Evolutionary conservation across 2,888 invertebrate genomes (phyloP).

Genomic region (Tineola bisselliella): DNA sequence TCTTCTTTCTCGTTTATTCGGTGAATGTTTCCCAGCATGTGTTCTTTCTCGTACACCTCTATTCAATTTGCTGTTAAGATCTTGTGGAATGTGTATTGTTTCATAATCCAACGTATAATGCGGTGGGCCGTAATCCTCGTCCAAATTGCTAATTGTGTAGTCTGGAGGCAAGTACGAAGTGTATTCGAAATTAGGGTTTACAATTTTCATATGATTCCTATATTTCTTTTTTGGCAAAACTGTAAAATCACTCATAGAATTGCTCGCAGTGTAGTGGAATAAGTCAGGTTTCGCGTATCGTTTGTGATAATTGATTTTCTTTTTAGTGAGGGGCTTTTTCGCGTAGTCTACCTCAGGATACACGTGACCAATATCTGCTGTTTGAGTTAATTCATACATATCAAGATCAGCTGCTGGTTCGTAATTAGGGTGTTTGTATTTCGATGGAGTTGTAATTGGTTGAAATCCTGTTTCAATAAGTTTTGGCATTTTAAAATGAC

Average conservation of each 20-base stretch:
- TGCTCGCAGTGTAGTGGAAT: slow-evolving; percentile 30
- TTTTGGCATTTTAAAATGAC: slow-evolving; percentile 15
- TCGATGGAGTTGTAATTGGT: slow-evolving; percentile 13
- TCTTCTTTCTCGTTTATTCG: background rate
- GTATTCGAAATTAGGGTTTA: slow-evolving; percentile 30
- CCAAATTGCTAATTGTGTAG: slow-evolving; percentile 9
- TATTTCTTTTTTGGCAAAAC: slow-evolving; percentile 55
- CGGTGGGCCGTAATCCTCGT: slow-evolving; percentile 5
- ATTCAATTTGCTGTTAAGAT: slow-evolving; percentile 5
- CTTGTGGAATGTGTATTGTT: slow-evolving; percentile 13
- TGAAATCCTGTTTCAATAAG: slow-evolving; percentile 19
- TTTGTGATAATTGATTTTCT: slow-evolving; percentile 21
- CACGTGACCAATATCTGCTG: slow-evolving; percentile 23
- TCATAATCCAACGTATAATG: slow-evolving; percentile 11
- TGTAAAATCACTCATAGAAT: slow-evolving; percentile 43
- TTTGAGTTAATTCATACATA: slow-evolving; percentile 32
- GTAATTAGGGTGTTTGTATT: slow-evolving; percentile 22
- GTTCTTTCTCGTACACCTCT: background rate
- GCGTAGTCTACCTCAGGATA: slow-evolving; percentile 13
- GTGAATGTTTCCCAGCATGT: background rate
- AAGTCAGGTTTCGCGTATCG: slow-evolving; percentile 26
- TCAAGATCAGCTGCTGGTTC: slow-evolving; percentile 27
- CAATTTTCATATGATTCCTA: slow-evolving; percentile 34
- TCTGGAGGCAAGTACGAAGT: slow-evolving; percentile 8
- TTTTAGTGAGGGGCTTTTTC: slow-evolving; percentile 32